These are phyloP conservation scores for Cairina moschata DNA, from an alignment of 2,113 vertebrate species.

Conservation along the genomic window DNA sequence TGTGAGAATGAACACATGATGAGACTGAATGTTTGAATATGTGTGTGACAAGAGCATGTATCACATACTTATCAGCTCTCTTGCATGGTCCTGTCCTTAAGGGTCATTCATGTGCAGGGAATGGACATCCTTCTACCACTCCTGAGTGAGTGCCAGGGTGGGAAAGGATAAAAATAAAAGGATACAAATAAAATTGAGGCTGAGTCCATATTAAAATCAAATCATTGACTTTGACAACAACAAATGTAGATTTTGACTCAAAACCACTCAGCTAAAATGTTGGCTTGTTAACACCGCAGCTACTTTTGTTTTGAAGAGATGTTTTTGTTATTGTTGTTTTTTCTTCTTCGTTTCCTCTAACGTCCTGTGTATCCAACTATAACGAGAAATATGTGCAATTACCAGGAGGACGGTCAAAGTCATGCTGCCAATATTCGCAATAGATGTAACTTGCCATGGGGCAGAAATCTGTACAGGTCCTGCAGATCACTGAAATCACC, in stretches of 20 bases:
- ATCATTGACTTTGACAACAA: background rate
- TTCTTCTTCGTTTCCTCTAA: background rate
- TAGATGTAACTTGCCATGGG: background rate
- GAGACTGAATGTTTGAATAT: background rate
- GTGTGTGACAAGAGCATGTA: background rate
- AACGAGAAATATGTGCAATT: background rate
- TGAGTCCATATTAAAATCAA: background rate
- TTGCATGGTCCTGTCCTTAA: background rate
- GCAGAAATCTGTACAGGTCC: background rate
- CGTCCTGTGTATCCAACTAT: background rate
- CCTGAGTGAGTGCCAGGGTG: background rate
- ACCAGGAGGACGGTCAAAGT: background rate
- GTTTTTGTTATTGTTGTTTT: background rate
- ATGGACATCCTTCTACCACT: background rate
- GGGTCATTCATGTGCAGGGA: background rate
- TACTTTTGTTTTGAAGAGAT: background rate
- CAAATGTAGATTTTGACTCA: background rate
- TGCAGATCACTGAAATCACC: background rate
- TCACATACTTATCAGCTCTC: background rate
- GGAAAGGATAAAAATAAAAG: background rate
- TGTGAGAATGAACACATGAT: background rate
- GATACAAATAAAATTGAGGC: background rate
- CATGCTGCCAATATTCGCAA: background rate
- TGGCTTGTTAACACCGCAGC: background rate
- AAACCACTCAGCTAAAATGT: background rate